Conservation (phyloP, 2,113 vertebrate species). For the Illadopsis cleaveri region DNA sequence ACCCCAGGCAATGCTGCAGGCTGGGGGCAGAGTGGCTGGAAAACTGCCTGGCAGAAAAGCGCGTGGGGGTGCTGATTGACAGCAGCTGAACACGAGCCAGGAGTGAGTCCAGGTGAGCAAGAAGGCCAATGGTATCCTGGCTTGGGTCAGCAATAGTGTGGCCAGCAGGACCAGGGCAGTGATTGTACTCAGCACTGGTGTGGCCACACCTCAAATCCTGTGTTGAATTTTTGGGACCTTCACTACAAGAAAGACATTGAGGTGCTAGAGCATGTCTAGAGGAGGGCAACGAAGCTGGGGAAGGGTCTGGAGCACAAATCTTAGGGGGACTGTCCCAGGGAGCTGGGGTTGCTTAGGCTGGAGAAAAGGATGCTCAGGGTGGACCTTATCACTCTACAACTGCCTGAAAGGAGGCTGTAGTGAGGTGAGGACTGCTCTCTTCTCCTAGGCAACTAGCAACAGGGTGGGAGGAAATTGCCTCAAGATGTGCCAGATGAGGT, state of each 20-base stretch:
- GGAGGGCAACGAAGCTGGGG: rapidly evolving
- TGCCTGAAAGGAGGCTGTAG: not conserved
- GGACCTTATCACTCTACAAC: not conserved
- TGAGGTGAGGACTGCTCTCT: not conserved
- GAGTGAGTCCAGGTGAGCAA: not conserved
- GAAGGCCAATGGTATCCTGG: rapidly evolving
- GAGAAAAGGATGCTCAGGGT: not conserved
- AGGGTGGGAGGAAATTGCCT: not conserved
- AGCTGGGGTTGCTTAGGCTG: not conserved
- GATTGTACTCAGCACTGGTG: not conserved
- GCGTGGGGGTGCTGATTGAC: not conserved
- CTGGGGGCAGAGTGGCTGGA: not conserved
- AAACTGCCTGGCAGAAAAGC: not conserved
- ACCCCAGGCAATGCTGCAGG: not conserved
- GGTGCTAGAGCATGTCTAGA: not conserved
- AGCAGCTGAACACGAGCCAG: not conserved
- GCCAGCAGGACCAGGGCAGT: not conserved
- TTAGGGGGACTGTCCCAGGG: too few relatives aligned
- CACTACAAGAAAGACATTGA: not conserved
- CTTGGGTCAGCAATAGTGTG: not conserved
- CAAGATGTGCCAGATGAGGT: not conserved
- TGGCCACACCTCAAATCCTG: not conserved
- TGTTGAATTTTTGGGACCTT: not conserved
- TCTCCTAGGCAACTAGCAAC: not conserved
- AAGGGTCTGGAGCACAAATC: not conserved